Percentiles rank a stretch among this genome's conserved stretches.
phyloP scores from a whole-genome alignment of 2,888 invertebrate genomes.

The Cheilosia scutellata region DNA sequence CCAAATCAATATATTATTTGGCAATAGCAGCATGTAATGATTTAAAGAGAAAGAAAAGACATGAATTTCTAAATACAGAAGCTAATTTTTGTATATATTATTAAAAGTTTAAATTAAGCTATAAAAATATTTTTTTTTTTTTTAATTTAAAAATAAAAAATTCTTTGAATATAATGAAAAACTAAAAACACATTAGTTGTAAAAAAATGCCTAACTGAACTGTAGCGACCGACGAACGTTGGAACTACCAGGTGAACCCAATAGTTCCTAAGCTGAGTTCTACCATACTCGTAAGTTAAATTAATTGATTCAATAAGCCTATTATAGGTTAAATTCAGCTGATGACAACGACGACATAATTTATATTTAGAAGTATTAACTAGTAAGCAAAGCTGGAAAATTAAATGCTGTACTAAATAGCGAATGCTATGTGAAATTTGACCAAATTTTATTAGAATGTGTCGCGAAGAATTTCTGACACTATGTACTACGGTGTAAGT shows the following conservation, averaged over 20 bases:
- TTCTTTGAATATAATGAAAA: constrained; percentile 55
- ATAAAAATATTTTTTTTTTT: background rate
- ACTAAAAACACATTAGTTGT: constrained; percentile 42
- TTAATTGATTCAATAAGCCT: background rate
- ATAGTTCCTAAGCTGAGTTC: constrained; percentile 3
- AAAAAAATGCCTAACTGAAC: background rate
- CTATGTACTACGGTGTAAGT: constrained; percentile 36
- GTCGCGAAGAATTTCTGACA: constrained; percentile 8
- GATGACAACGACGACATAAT: background rate
- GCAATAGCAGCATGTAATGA: constrained; percentile 74
- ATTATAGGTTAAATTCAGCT: background rate
- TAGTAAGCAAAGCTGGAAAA: background rate
- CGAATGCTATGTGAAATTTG: constrained; percentile 6
- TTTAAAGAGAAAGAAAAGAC: constrained; percentile 32
- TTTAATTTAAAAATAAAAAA: background rate
- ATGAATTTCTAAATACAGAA: constrained; percentile 37
- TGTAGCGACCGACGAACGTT: background rate
- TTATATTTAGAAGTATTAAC: background rate
- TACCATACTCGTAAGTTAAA: background rate
- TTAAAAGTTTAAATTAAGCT: background rate
- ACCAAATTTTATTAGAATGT: background rate
- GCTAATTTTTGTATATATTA: background rate
- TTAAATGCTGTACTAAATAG: background rate
- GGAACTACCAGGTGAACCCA: constrained; percentile 21
- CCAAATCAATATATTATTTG: constrained; percentile 36